Evolutionary conservation across 2,888 invertebrate species (phyloP), one percentile per base, ranked within the genome.

Genomic region (Apodemia zela): DNA sequence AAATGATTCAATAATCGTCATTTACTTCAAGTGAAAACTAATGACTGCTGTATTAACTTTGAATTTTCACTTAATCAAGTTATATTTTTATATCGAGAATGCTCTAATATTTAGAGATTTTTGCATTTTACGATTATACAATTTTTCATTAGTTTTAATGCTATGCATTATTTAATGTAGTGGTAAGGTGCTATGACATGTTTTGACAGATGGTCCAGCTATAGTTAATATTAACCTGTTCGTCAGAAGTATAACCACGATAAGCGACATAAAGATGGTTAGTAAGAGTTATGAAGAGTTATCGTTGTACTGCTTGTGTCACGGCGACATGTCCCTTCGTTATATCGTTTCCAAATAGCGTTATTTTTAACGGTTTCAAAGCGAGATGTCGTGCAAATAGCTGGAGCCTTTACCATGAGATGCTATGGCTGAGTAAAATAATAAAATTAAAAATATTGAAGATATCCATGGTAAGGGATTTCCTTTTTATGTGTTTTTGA

Each of bases 191-290:
- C 63, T 68, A 61, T 69, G 65, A 70, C 69, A 70, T 75, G 72
- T 75, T 73, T 82, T 84, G 84, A 93, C 94, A 97, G 98, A 97
- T 95, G 98, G 98, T 89, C 98, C 98, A 86, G 98, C 98, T 89
- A 95, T 97, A 94, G 98, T 98, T 93, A 96, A 95, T 94, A 97
- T 98, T 92, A 98, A 98, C 96, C 96, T 98, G 94, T 98, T 98
- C 95, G 97, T 98, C 93, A 94, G 98, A 94, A 98, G 97, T 95
- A 97, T 98, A 87, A 97, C 97, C 88, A 98, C 98, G 87, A 98
- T 98, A 94, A 98, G 98, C 95, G 98, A 98, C 95, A 98, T 97
- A 93, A 98, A 98, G 94, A 98, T 98, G 98, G 98, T 98, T 96
- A 98, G 98, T 97, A 87, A 72, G 54, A 63, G 67, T 66, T 64